A percentile compares a stretch with the other conserved stretches of the same genome.
Conservation (phyloP, 1,140 invertebrate genomes). For the Aphelinus certus region DNA sequence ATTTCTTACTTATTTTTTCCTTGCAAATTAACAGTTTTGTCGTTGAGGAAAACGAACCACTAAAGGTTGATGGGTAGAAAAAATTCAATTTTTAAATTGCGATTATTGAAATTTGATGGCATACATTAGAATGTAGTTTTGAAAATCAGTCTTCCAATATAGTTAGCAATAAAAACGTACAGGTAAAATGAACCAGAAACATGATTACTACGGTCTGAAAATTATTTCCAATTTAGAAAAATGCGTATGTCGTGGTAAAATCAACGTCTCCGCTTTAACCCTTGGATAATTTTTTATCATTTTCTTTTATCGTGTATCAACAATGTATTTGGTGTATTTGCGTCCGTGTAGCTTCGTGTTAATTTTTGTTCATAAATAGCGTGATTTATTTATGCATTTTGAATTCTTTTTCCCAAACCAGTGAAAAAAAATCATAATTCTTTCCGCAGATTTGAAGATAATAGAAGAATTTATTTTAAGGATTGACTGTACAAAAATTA, state of each 20-base stretch:
- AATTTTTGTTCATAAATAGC: constrained; percentile 16
- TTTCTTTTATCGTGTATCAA: constrained; percentile 34
- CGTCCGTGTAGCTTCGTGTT: constrained; percentile 1
- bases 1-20: no score
- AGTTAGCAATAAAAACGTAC: no score
- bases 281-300: constrained; percentile 22
- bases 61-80: not conserved
- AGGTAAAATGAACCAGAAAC: no score
- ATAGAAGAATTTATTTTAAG: constrained; percentile 20
- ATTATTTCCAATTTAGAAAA: not conserved
- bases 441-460: constrained; percentile 8
- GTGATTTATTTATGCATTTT: constrained; percentile 18
- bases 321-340: constrained; percentile 23
- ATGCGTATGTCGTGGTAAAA: constrained; percentile 20
- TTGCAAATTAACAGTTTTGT: not conserved
- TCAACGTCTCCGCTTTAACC: constrained; percentile 23
- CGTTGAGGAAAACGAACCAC: constrained; percentile 1
- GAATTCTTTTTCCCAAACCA: constrained; percentile 26
- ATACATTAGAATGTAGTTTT: no score
- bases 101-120: no score
- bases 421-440: constrained; percentile 23
- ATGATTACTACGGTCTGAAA: no score
- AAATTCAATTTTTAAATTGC: no score
- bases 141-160: no score
- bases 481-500: constrained; percentile 31